Conservation (phyloP, 2,797 vertebrate species). For the Diceros bicornis region DNA sequence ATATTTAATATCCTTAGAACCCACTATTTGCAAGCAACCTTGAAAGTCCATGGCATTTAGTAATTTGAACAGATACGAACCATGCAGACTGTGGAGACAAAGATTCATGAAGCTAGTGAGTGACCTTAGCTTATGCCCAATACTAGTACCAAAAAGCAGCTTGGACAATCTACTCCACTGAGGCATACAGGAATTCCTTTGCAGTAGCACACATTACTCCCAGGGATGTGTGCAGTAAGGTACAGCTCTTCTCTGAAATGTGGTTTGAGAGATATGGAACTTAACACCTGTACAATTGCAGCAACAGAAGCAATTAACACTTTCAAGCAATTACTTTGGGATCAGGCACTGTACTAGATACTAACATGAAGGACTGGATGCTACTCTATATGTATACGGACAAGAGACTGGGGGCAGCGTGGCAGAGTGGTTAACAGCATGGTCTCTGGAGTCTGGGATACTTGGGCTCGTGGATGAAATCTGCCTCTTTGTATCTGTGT, state of each 20-base stretch:
- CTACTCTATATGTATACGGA: not conserved
- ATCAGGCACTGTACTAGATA: not conserved
- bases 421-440: not conserved
- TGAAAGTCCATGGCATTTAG: not conserved
- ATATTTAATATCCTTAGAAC: not conserved
- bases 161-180: not conserved
- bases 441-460: not conserved
- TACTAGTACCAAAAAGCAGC: not conserved
- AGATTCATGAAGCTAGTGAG: not conserved
- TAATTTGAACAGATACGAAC: not conserved
- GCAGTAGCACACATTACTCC: not conserved
- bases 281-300: not conserved
- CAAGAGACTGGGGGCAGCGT: not conserved
- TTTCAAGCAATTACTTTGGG: slow-evolving; percentile 4
- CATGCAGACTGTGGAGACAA: not conserved
- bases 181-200: not conserved
- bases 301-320: not conserved
- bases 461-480: not conserved
- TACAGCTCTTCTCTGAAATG: not conserved
- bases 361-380: not conserved
- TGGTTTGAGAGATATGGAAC: not conserved
- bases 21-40: not conserved
- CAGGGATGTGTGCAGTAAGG: not conserved
- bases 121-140: not conserved
- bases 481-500: not conserved